phyloP scores from a whole-genome alignment of 2,888 invertebrate genomes.

The Phytoseiulus persimilis region DNA sequence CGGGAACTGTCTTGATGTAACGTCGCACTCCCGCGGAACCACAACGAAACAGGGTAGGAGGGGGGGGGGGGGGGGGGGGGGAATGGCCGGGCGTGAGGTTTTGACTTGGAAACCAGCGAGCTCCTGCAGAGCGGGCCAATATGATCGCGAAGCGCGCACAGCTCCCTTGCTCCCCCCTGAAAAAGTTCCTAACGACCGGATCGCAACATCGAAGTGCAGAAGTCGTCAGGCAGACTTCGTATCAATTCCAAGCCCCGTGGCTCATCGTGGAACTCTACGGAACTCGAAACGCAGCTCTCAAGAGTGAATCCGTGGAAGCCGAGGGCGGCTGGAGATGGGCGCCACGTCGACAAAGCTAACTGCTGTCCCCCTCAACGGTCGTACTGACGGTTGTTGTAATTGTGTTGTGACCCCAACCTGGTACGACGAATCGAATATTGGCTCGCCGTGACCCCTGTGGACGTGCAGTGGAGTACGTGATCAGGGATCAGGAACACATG shows the following conservation, averaged over 20 bases:
- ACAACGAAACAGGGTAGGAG: no score
- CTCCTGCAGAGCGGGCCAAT: background rate
- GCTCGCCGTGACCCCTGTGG: background rate
- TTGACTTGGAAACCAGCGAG: background rate
- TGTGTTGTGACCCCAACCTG: background rate
- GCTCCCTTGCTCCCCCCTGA: no score
- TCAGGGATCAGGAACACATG: background rate
- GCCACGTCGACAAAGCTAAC: no score
- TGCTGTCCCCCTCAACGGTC: background rate
- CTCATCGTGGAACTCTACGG: no score
- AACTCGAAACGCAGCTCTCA: no score
- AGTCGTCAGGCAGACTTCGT: background rate
- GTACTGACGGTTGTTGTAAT: background rate
- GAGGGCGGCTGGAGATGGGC: no score
- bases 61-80: no score
- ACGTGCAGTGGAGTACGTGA: background rate
- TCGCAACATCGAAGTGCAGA: background rate
- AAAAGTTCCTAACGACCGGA: no score
- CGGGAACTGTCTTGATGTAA: background rate
- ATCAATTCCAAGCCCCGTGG: no score
- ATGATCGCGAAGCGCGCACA: no score
- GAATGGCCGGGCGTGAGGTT: no score
- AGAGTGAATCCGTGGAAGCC: no score
- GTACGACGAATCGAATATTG: background rate
- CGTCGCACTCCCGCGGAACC: background rate